Conservation (phyloP, 2,113 vertebrate species). For the Archilochus colubris region DNA sequence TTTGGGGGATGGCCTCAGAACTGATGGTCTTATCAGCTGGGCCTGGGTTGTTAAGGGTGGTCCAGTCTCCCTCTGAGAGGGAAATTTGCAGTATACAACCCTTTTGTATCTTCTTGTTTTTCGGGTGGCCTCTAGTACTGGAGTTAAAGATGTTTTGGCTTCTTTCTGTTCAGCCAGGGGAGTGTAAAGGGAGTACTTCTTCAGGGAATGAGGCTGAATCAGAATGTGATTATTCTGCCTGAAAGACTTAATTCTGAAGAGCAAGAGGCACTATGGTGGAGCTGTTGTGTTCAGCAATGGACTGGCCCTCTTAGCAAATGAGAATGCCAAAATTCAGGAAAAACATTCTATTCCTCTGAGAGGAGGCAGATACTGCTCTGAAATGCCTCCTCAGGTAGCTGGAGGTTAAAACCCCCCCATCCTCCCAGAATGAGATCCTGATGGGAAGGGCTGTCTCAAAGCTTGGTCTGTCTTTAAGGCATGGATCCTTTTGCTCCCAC, state of each 20-base stretch:
- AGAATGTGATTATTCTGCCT: not conserved
- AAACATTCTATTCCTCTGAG: not conserved
- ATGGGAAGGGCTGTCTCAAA: not conserved
- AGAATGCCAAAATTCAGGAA: not conserved
- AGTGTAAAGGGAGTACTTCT: not conserved
- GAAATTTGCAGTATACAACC: not conserved
- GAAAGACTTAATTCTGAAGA: not conserved
- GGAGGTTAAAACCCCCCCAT: not conserved
- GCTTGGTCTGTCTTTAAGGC: fast-evolving
- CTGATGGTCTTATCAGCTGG: not conserved
- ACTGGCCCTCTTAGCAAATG: not conserved
- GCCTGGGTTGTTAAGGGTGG: not conserved
- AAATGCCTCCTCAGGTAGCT: not conserved
- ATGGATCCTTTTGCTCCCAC: not conserved
- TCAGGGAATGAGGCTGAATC: not conserved
- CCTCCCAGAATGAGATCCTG: not conserved
- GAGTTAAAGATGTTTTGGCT: not conserved
- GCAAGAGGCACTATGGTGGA: not conserved
- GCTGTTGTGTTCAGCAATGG: not conserved
- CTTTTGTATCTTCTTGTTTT: not conserved
- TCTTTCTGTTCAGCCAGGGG: not conserved
- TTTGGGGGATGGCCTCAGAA: not conserved
- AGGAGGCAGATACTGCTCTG: not conserved
- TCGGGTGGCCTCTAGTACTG: not conserved
- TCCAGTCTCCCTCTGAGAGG: not conserved